phyloP scores from a whole-genome alignment of 2,888 invertebrate genomes.

The Crossocerus cetratus region DNA sequence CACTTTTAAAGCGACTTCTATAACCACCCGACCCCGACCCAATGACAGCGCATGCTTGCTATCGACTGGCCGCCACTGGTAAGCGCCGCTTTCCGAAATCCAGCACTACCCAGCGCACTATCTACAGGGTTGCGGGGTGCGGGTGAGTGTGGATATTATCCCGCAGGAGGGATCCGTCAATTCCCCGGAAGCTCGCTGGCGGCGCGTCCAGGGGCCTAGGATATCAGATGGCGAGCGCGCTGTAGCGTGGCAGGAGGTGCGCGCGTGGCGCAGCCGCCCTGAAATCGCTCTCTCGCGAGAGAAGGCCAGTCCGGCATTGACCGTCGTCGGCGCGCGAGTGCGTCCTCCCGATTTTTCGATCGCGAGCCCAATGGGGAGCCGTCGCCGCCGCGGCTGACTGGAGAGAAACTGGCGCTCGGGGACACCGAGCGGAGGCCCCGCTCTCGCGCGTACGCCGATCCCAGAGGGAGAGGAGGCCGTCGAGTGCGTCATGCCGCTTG shows the following conservation, averaged over 20 bases:
- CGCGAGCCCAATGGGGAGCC: too few species aligned
- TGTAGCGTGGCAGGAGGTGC: too few species aligned
- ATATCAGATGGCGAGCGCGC: too few species aligned
- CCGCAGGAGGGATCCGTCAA: too few species aligned
- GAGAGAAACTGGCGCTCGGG: too few species aligned
- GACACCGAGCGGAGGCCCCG: too few species aligned
- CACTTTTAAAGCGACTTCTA: constrained; percentile 8
- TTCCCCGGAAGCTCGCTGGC: too few species aligned
- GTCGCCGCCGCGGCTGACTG: too few species aligned
- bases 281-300: constrained; percentile 29
- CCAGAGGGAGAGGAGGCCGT: neutral
- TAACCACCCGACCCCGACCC: neutral
- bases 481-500: constrained; percentile 28
- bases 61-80: constrained; percentile 63
- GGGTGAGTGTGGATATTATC: too few species aligned
- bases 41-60: constrained; percentile 66
- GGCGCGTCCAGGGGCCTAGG: too few species aligned
- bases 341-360: too few species aligned
- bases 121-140: too few species aligned
- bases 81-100: constrained; percentile 44
- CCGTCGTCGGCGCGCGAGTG: constrained; percentile 54
- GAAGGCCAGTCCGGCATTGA: constrained; percentile 59
- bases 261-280: constrained; percentile 30
- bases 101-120: constrained; percentile 10
- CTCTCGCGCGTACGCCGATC: constrained; percentile 18